Base-by-base conservation (phyloP, 2,113 vertebrate species). In the Paralichthys olivaceus region DNA sequence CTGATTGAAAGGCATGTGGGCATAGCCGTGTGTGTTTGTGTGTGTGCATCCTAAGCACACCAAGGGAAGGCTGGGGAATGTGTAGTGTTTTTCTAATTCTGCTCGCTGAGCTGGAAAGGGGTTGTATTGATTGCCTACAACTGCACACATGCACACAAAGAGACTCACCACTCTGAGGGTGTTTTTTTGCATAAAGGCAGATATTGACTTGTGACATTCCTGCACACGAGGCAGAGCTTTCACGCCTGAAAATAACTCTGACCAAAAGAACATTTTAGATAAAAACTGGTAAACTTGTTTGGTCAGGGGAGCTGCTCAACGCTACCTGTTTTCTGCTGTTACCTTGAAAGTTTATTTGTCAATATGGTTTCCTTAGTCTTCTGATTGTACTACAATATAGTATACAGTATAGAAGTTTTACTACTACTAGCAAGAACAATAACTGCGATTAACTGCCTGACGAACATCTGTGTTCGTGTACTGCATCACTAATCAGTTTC, bases 1-100 rank as follows among this genome's bases (percentile, higher is more conserved):
- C 77, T 87, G 72, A 79, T 57, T 65, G 73, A 86, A 87, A 84
- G 87, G 79, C 85, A 88, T 84, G 88, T 80, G 73, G 82, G 75
- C 56, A 75, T 61, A 80, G 69, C 67, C 85, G 66, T 60, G 77
- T 49, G 58, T 23, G 57, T 54, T 0, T 63, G 53, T 69, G 25
- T 69, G 66, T 51, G 68, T 69, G 45, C 32, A 7, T 22, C n/a
- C 19, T 14, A 22, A 34, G 2, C 51, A 64, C 84, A 77, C 75
- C 17, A n/a, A 49, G 49, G 54, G 69, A 55, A 69, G 25, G 56
- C 40, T 76, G 37, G 76, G 64, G 74, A 43, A 64, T 83, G 75
- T 80, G 73, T 43, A 23, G 55, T 45, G 9, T 65, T 78, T 79
- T 69, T 72, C 76, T 51, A 3, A 25, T 53, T 80, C 58, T 80